Base-by-base conservation (phyloP, 2,113 vertebrate genomes). In the Stigmatopora argus region DNA sequence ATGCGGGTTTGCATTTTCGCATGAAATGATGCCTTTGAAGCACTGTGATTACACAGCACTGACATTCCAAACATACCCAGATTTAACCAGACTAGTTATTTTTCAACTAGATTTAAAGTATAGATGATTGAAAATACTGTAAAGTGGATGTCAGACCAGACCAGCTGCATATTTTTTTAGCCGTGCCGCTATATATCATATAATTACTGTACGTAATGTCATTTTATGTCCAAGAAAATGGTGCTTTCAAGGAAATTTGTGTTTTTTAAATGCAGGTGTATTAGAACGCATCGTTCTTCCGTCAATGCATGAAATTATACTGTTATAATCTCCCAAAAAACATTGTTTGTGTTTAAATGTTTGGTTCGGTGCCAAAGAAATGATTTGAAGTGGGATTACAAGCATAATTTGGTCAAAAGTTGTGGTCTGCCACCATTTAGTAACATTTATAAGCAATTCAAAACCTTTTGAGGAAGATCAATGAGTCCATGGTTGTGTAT, bases 401-500 rank as follows among this genome's bases (percentile, higher is more conserved):
- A 23, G 5, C 11, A 53, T 53, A 13, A 53, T 53, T 53, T 53
- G 4, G 51, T 23, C 51, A 23, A 23, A 23, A 53, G 11, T 21
- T 23, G 51, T 11, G 6, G 19, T 52, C 12, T 10, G 19, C 21
- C 19, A 23, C 11, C 9, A 23, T 53, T 53, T 23, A 13, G 19
- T 23, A 0, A 11, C 19, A 21, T 21, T 10, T 13, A 26, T 11
- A 4, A 4, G 19, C 21, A 53, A 52, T 21, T 23, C 4, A 3
- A 26, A 23, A 14, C 51, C 19, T 21, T 53, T 53, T 53, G 51
- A 12, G 51, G 51, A 53, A 19, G 21, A 11, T 53, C 11, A 53
- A 14, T 23, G 8, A 53, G 10, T 23, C 5, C 38, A 41, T 41
- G 38, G 38, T 8, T 41, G 38, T 41, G 38, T 75, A 67, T 79